Base-by-base conservation (phyloP, 1,140 invertebrate genomes). In the Calliopsis andreniformis region DNA sequence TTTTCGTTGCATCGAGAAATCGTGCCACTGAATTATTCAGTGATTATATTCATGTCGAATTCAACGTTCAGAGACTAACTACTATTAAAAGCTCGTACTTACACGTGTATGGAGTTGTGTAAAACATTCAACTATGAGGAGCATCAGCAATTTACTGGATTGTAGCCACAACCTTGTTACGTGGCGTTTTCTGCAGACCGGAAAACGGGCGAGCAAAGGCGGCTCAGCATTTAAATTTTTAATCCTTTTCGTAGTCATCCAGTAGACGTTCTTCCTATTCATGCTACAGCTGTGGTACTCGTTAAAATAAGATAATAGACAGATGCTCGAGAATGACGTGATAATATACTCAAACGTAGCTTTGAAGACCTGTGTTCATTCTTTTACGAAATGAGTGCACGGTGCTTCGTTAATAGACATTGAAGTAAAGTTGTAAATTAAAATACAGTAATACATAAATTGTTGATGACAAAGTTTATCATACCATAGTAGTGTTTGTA, bases 161-260 rank as follows among this genome's bases (percentile, higher is more conserved):
- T n/a, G 55, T 25, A 23, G 23, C 16, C 6, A 23, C 5, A 12
- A 43, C 25, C 16, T 32, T 16, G 51, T 68, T 56, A 71, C 43
- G 42, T 42, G 14, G 56, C 14, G 61, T 61, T 51, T 61, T 71
- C 51, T 3, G 1, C 42, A 8, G 1, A n/a, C 7, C 14, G n/a
- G n/a, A 35, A 1, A 23, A 3, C 55, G 47, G 8, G 7, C n/a
- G 20, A 49, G 4, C n/a, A 14, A 1, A 14, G 16, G 25, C n/a
- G 55, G 30, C 43, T 30, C 8, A 61, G 51, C 23, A 51, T 71
- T 71, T 49, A 18, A 35, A 71, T 53, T 51, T 72, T 42, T 32
- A 72, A 72, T 64, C 42, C 3, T 25, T n/a, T 32, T 23, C 5
- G 7, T 14, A 42, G 4, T 28, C 6, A 23, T 30, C 16, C 35